Conservation (phyloP, 1,140 invertebrate species). For the Asobara japonica region DNA sequence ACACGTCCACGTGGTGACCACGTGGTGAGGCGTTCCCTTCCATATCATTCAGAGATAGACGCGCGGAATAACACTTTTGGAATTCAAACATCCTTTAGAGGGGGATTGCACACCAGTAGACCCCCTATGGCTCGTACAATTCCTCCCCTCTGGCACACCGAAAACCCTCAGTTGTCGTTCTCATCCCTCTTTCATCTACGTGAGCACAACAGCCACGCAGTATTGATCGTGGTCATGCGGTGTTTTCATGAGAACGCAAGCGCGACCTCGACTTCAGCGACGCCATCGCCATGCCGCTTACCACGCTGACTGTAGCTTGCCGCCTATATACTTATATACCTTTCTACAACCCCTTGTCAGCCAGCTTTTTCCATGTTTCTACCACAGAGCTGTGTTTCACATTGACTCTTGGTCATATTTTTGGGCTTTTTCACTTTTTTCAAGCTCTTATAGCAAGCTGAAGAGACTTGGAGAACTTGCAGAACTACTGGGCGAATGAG, state of each 20-base stretch:
- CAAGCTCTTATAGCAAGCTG: too few relatives aligned
- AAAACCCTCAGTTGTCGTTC: background rate
- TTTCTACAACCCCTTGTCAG: conserved; percentile 4
- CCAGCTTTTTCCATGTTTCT: background rate
- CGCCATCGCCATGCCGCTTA: conserved; percentile 57
- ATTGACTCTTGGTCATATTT: conserved; percentile 10
- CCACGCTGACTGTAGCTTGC: conserved; percentile 40
- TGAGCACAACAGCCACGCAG: conserved; percentile 39
- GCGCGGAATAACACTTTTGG: conserved; percentile 67
- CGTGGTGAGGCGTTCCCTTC: conserved; percentile 67
- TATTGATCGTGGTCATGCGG: conserved; percentile 66
- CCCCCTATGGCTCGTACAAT: background rate
- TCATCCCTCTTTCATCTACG: background rate
- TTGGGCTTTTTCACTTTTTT: too few relatives aligned
- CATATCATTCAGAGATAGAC: conserved; percentile 68
- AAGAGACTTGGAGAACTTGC: too few relatives aligned
- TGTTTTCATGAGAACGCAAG: conserved; percentile 49
- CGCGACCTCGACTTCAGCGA: conserved; percentile 60
- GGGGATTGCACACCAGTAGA: background rate
- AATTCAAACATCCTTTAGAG: conserved; percentile 64
- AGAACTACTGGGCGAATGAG: too few relatives aligned
- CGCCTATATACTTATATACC: background rate
- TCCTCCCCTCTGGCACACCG: background rate
- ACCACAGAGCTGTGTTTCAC: background rate
- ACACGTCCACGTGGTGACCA: conserved; percentile 64